Percentiles rank a stretch among this genome's conserved stretches.
These are phyloP conservation scores for Timema podura DNA, from an alignment of 2,888 invertebrate species.

Conservation along the genomic window DNA sequence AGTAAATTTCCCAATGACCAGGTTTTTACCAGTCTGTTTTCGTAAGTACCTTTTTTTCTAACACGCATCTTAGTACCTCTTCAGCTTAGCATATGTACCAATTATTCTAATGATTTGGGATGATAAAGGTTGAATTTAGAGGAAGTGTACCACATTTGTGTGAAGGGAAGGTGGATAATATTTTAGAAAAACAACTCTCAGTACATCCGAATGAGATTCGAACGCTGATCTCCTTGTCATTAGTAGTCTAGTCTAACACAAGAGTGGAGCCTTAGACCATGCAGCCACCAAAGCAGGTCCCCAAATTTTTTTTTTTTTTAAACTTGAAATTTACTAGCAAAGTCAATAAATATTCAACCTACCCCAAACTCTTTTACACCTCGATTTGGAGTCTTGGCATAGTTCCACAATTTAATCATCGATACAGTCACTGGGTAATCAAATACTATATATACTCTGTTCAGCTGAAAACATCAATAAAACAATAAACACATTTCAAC, in stretches of 20 bases:
- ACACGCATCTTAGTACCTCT: no score
- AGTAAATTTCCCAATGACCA: no score
- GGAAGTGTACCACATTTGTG: neutral
- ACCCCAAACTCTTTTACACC: conserved; percentile 82
- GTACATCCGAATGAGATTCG: no score
- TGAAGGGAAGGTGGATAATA: neutral
- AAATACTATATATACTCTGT: conserved; percentile 74
- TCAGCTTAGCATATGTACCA: neutral
- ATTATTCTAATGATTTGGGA: neutral
- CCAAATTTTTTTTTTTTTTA: neutral
- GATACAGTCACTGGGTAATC: conserved; percentile 69
- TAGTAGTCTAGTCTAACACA: no score
- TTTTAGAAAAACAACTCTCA: neutral
- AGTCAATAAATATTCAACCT: conserved; percentile 40
- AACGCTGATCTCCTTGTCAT: no score
- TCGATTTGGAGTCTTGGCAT: conserved; percentile 69
- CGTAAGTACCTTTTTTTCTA: no score
- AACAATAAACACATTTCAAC: neutral
- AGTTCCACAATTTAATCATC: conserved; percentile 78
- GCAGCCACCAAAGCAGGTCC: neutral
- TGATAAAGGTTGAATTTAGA: no score
- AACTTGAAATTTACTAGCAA: neutral
- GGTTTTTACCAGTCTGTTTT: no score
- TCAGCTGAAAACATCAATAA: conserved; percentile 43
- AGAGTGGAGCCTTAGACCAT: no score